Evolutionary conservation across 2,888 invertebrate genomes (phyloP), one percentile per base, ranked within the genome.

Genomic region (Patella pellucida): DNA sequence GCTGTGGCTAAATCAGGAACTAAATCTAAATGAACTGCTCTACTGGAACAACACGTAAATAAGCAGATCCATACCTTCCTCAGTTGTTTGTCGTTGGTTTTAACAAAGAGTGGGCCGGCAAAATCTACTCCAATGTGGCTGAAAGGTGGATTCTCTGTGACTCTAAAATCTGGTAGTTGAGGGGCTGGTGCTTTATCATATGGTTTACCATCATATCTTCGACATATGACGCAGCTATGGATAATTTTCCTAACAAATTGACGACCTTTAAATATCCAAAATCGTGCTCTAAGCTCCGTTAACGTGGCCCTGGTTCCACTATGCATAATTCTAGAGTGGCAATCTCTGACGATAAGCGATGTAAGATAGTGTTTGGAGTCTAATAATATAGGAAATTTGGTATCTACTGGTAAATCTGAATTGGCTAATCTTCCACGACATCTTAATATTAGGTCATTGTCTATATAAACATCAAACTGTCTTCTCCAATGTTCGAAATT

Each of bases 351-450:
- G 31, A 41, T 41, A 41, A 41, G 31, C 0, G 31, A 41, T 41
- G 31, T 41, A 41, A 41, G 31, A 41, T 56, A 56, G 9, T 15
- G 56, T 9, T 56, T 16, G 19, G 56, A n/a, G 19, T 56, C 56
- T 56, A 56, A 56, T 56, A 56, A 56, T 16, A 56, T 11, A 56
- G 56, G 56, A n/a, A 56, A 56, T 56, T 56, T 56, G 14, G 56
- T 15, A 56, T 15, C 19, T 16, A n/a, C 56, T 56, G 56, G 56
- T 56, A 56, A 56, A 56, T 19, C 19, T 56, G 56, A 56, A 56
- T 56, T 56, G 56, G 56, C 56, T 56, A 56, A 56, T 56, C 56
- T 56, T 56, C 56, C 56, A n/a, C 56, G 56, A 56, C 56, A 15
- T 19, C 56, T 56, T 19, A 56, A 56, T n/a, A 56, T 56, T 9